A percentile compares a stretch with the other conserved stretches of the same genome.
Evolutionary conservation across 2,888 invertebrate genomes (phyloP).

Genomic region (Schrankia costaestrigalis): DNA sequence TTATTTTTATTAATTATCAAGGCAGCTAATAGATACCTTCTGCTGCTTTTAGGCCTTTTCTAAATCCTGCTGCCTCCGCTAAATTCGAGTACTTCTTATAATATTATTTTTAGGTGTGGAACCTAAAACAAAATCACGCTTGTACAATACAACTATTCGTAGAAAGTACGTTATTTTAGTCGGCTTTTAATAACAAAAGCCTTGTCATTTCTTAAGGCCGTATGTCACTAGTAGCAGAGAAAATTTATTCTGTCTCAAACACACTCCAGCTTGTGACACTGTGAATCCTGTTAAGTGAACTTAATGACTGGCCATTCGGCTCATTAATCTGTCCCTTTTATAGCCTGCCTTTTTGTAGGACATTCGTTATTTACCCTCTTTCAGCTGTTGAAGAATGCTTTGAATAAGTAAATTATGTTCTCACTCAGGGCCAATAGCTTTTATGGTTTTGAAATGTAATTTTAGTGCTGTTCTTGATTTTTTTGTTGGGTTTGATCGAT

Average conservation of each 20-base stretch:
- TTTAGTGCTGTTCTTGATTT: too few species aligned
- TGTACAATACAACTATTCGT: too few species aligned
- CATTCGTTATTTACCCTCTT: slow-evolving; percentile 44
- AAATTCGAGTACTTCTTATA: too few species aligned
- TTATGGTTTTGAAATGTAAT: slow-evolving; percentile 3
- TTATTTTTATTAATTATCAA: too few species aligned
- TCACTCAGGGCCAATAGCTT: slow-evolving; percentile 11
- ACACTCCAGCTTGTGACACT: slow-evolving; percentile 41
- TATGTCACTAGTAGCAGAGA: slow-evolving; percentile 37
- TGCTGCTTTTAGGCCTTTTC: too few species aligned
- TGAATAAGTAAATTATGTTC: slow-evolving; percentile 34
- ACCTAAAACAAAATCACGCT: too few species aligned
- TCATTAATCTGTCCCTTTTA: slow-evolving; percentile 55
- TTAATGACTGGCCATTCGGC: slow-evolving; percentile 54
- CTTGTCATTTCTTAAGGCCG: slow-evolving; percentile 3
- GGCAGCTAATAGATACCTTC: too few species aligned
- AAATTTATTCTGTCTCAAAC: slow-evolving; percentile 54
- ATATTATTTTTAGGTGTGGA: too few species aligned
- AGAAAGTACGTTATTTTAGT: too few species aligned
- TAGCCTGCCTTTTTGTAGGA: slow-evolving; percentile 42
- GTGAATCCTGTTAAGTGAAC: slow-evolving; percentile 53
- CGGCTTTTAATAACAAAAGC: not conserved
- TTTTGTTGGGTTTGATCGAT: too few species aligned
- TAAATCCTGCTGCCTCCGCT: too few species aligned
- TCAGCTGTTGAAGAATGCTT: slow-evolving; percentile 30